Evolutionary conservation across 2,113 vertebrate species (phyloP).

Genomic region (Struthio camelus): DNA sequence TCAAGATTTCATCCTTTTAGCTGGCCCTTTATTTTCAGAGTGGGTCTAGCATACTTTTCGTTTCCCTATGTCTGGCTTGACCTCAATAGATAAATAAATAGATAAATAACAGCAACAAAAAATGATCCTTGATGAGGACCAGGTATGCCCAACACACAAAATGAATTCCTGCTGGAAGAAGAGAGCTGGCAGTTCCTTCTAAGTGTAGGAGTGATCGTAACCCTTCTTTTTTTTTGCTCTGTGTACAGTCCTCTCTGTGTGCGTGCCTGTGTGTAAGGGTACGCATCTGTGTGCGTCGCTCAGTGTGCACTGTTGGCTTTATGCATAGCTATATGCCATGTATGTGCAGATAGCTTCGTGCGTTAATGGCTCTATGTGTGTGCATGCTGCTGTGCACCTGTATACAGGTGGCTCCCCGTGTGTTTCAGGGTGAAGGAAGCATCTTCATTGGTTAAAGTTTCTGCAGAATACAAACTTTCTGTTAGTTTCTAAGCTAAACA

Average conservation of each 20-base stretch:
- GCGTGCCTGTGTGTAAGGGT: not conserved
- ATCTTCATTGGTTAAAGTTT: not conserved
- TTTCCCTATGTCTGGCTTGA: not conserved
- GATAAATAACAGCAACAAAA: too few relatives aligned
- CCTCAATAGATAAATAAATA: not conserved
- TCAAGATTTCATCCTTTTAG: not conserved
- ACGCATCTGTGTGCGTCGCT: fast-evolving
- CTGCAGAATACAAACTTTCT: not conserved
- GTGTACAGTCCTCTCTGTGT: not conserved
- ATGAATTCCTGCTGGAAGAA: not conserved
- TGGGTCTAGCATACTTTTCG: not conserved
- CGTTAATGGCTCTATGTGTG: fast-evolving
- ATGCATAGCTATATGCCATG: fast-evolving
- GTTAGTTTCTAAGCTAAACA: not conserved
- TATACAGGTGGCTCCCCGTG: fast-evolving
- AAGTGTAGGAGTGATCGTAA: not conserved
- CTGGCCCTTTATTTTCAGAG: not conserved
- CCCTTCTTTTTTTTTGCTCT: not conserved
- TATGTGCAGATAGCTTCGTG: fast-evolving
- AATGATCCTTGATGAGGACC: not conserved
- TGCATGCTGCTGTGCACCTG: fast-evolving
- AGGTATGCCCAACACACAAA: not conserved
- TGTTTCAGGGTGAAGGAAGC: not conserved
- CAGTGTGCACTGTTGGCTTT: fast-evolving
- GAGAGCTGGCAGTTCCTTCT: not conserved